Evolutionary conservation across 2,113 vertebrate species (phyloP), one percentile per base, ranked within the genome.

Genomic region (Neofelis nebulosa): DNA sequence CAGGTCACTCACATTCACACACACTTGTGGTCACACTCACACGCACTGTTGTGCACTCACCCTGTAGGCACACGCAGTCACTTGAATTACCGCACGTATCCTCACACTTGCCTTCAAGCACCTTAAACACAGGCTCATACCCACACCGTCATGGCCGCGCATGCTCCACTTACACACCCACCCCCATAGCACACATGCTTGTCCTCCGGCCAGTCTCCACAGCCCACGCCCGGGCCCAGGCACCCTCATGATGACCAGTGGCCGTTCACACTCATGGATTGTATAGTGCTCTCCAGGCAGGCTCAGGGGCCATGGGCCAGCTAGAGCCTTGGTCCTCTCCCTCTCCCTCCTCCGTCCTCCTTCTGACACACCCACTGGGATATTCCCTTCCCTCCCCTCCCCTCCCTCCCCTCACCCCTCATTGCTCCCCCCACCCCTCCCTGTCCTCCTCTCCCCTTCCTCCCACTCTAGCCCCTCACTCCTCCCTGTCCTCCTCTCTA

Each of bases 181-280:
- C 7, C 45, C 18, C 14, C 29, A 7, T 36, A 1, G 73, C n/a
- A 11, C 61, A 13, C 23, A 27, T 4, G 1, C 6, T 1, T 1
- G 33, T n/a, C 66, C 45, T 50, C 63, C 65, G 16, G 7, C 45
- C 11, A 1, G 68, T 9, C 8, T 3, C 61, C 61, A 5, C 61
- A n/a, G 66, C 50, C 41, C 12, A 4, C 1, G 50, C 50, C 83
- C 50, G 36, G 79, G 55, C 63, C 79, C 25, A 9, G n/a, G 71
- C 10, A 15, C 0, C 23, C 57, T 12, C 50, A 3, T 0, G 1
- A 5, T 19, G 33, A 16, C 38, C 6, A 4, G 5, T 10, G 48
- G 78, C 82, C 2, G 0, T 10, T 12, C 65, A 7, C 41, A 18
- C 55, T 7, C 65, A 27, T 4, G 33, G 61, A 1, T 14, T 18